Evolutionary conservation across 1,140 invertebrate genomes (phyloP), one percentile per base, ranked within the genome.

Genomic region (Palaemon carinicauda): DNA sequence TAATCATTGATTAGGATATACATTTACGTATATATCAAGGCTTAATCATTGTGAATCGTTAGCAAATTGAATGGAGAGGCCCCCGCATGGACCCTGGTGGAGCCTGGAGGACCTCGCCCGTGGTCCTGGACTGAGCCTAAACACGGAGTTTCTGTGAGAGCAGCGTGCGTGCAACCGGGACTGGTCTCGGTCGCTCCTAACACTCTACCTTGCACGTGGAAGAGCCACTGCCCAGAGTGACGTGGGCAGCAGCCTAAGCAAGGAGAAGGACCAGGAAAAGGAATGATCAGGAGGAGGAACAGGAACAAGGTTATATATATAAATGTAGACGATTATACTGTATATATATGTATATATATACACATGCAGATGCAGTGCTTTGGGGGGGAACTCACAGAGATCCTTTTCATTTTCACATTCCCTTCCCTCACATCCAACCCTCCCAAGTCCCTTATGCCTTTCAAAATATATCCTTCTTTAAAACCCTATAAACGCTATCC

Each of bases 151-250:
- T 27, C 19, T 77, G 33, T 41, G 41, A 41, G 41, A 41, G 41
- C 77, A 65, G 77, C 77, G 77, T 71, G 84, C 65, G 82, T 56
- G 65, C 75, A 41, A 51, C 60, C 73, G 77, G 77, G 84, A 80
- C 77, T 80, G 77, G 77, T 80, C n/a, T n/a, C 74, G 77, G 77
- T 80, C 77, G 77, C 84, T 74, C 84, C 77, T 80, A 80, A 71
- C 77, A 86, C 84, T 80, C 81, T 82, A 82, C 31, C 53, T 50
- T 82, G 84, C 84, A 86, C 84, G 84, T 86, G 75, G 77, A 86
- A 21, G 56, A 29, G 84, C 78, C 84, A 65, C 75, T 53, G 52
- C 84, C 75, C 84, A 80, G 84, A 86, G 84, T 80, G 53, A 53
- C 24, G 75, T 74, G 77, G 84, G 84, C 31, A 69, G 78, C 84